These are phyloP conservation scores for Plagodis dolabraria DNA, from an alignment of 2,888 invertebrate genomes.

Conservation along the genomic window DNA sequence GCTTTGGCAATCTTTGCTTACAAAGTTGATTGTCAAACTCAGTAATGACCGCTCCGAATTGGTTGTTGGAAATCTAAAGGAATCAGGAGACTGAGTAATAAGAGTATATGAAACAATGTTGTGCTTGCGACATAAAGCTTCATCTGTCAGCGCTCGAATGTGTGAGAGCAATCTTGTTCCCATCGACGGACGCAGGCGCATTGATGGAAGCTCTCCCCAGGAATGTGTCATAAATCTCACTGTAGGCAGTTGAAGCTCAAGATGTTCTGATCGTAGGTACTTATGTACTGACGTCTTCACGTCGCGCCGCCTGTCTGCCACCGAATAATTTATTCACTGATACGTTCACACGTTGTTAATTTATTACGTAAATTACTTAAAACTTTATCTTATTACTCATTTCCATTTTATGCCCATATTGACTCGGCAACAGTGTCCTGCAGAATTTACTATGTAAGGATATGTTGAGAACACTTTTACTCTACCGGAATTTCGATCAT, in stretches of 20 bases:
- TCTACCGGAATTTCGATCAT: background rate
- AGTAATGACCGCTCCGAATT: too few relatives aligned
- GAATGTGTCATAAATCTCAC: conserved; percentile 75
- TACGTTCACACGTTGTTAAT: conserved; percentile 38
- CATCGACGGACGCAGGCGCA: conserved; percentile 53
- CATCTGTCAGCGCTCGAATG: conserved; percentile 65
- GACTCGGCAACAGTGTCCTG: conserved; percentile 6
- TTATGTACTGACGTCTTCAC: conserved; percentile 18
- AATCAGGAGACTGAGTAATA: conserved; percentile 27
- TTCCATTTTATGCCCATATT: conserved; percentile 21
- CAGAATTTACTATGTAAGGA: background rate
- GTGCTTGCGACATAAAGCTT: conserved; percentile 51
- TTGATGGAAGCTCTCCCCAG: conserved; percentile 57
- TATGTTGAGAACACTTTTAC: background rate
- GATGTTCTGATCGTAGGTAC: conserved; percentile 18
- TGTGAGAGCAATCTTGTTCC: conserved; percentile 72
- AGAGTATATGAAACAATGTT: conserved; percentile 45
- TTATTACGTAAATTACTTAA: conserved; percentile 26
- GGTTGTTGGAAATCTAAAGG: too few relatives aligned
- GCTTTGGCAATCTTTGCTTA: too few relatives aligned
- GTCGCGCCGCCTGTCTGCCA: conserved; percentile 43
- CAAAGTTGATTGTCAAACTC: too few relatives aligned
- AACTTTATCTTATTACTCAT: conserved; percentile 20
- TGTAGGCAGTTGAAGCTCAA: conserved; percentile 9
- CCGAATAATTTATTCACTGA: conserved; percentile 45